Base-by-base conservation (phyloP, 2,888 invertebrate species). In the Macrophya alboannulata region DNA sequence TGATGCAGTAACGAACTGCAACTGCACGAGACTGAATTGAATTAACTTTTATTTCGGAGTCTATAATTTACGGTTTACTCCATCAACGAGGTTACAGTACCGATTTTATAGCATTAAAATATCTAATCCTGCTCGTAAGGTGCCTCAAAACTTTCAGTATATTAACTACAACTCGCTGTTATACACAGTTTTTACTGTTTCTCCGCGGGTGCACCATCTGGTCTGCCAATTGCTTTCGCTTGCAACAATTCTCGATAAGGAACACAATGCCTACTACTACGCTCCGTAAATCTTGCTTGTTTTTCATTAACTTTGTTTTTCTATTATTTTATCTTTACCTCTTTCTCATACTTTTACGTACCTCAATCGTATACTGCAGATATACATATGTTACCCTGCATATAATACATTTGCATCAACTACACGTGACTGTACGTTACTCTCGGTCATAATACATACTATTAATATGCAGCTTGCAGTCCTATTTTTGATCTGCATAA, bases 201-300 rank as follows among this genome's bases (percentile, higher is more conserved):
- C 81, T 43, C 62, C 15, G 48, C 68, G 79, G 79, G 59, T 81
- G 48, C 68, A 83, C 83, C 83, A 83, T 83, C 83, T 83, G 83
- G 83, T 83, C 83, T 48, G 68, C 68, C 83, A 68, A 83, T 83
- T 71, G 83, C 83, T 83, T 83, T 83, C 83, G 83, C 83, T 83
- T 71, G 83, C 68, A 83, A 68, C 83, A 43, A 83, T 83, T 83
- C 83, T 83, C 83, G 83, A 83, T 83, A 83, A 83, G 83, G 83
- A 83, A 83, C 68, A 83, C 83, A 83, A 83, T 83, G 83, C 83
- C 83, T 48, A 31, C 83, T 48, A 83, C 83, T 83, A 71, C 83
- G 83, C 68, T 83, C 48, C 48, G 68, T 68, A 83, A 83, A 83
- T 83, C 83, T 83, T 43, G 65, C 68, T 83, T 65, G 48, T 65